phyloP scores from a whole-genome alignment of 2,888 invertebrate species.

The Phlogophora meticulosa region DNA sequence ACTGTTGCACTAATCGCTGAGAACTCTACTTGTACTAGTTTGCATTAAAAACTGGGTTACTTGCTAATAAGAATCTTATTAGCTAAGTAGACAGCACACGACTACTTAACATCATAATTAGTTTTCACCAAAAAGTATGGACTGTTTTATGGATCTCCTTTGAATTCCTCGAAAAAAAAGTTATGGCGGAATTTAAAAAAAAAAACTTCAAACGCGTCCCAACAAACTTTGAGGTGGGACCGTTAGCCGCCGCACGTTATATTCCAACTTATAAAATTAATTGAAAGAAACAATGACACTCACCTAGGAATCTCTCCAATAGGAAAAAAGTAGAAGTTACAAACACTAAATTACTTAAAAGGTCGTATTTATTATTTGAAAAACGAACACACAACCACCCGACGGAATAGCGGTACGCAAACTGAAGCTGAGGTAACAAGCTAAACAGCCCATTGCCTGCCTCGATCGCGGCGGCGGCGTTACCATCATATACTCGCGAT shows the following conservation, averaged over 20 bases:
- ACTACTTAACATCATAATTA: background rate
- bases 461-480: constrained; percentile 53
- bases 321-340: constrained; percentile 46
- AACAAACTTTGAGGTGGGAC: constrained; percentile 43
- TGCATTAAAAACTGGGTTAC: constrained; percentile 48
- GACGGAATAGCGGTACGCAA: constrained; percentile 59
- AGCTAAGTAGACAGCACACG: constrained; percentile 16
- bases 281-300: constrained; percentile 42
- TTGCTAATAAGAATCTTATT: constrained; percentile 36
- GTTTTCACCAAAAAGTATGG: constrained; percentile 7
- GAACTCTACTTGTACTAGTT: constrained; percentile 29
- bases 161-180: constrained; percentile 32
- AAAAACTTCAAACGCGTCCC: constrained; percentile 49
- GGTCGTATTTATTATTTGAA: constrained; percentile 48
- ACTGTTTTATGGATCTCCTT: background rate
- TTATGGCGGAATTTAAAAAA: constrained; percentile 42
- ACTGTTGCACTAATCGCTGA: constrained; percentile 49
- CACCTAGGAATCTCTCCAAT: constrained; percentile 52
- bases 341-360: constrained; percentile 57
- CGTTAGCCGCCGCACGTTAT: constrained; percentile 44
- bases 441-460: constrained; percentile 55
- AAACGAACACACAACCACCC: constrained; percentile 45
- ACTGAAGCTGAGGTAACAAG: constrained; percentile 58
- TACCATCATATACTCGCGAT: constrained; percentile 58
- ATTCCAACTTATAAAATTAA: constrained; percentile 25